Conservation (phyloP, 2,888 invertebrate genomes). For the Temnothorax ravouxi region DNA sequence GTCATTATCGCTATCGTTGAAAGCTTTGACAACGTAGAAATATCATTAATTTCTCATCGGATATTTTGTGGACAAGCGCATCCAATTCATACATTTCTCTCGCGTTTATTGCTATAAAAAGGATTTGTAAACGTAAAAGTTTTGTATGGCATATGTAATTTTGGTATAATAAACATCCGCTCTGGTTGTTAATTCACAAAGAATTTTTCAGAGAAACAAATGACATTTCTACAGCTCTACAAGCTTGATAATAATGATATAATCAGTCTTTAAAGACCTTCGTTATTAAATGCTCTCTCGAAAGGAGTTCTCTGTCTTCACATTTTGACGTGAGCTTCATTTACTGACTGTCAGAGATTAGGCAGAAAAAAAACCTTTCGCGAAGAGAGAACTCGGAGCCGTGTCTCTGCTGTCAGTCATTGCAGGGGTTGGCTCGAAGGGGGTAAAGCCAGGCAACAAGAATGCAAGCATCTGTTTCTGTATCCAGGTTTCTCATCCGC, state of each 20-base stretch:
- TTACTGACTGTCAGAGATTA: constrained; percentile 65
- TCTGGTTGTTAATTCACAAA: constrained; percentile 11
- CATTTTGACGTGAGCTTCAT: constrained; percentile 28
- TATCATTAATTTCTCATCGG: constrained; percentile 57
- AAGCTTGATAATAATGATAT: background rate
- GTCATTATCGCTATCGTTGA: constrained; percentile 55
- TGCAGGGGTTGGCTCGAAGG: constrained; percentile 76
- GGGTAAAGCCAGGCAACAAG: constrained; percentile 76
- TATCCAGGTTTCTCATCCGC: constrained; percentile 83
- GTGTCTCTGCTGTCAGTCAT: constrained; percentile 51
- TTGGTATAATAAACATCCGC: constrained; percentile 28
- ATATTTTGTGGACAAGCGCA: constrained; percentile 36
- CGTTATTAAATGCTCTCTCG: background rate
- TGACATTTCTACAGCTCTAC: background rate
- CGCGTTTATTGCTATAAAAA: constrained; percentile 36
- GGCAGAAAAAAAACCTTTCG: constrained; percentile 47
- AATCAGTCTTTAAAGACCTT: background rate
- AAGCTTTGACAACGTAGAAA: constrained; percentile 52
- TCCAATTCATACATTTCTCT: constrained; percentile 32
- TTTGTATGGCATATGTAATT: constrained; percentile 22
- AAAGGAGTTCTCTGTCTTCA: background rate
- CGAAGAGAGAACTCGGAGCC: constrained; percentile 50
- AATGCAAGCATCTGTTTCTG: constrained; percentile 82
- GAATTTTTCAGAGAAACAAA: background rate
- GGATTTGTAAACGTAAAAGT: constrained; percentile 31